Base-by-base conservation (phyloP, 2,797 vertebrate genomes). In the Mustela erminea region DNA sequence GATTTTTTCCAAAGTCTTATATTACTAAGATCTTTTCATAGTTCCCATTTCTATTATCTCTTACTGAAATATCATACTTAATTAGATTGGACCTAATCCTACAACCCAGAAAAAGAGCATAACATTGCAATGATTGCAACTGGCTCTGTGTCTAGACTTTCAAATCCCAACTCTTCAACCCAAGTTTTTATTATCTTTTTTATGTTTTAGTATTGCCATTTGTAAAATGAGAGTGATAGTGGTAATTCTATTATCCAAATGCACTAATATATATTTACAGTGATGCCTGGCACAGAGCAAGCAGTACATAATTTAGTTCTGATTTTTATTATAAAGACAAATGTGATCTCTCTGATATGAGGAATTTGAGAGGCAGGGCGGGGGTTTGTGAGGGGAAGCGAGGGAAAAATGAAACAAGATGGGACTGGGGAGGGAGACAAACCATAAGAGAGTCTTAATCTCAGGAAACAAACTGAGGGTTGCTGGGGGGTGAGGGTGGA, bases 291-390 rank as follows among this genome's bases (percentile, higher is more conserved):
- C 20, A 58, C 18, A 41, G 66, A 56, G 25, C 35, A 74, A 87
- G 35, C 52, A 15, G 25, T 58, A 58, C 32, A 72, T 70, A 74
- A 56, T 74, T 87, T 41, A 41, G 66, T 38, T 41, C 35, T 41
- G 27, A 72, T 87, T 89, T 88, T 89, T 77, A 89, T 62, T 49
- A 35, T 35, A 77, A 89, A 72, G 46, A 89, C 70, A 78, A 64
- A 49, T 52, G 32, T 64, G 35, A 54, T 54, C 52, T 54, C 52
- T 54, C 52, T 54, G 52, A 52, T 52, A 52, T 52, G 15, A 54
- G 52, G 52, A 54, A 54, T 54, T 54, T 54, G 52, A 54, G 17
- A 54, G 52, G 52, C 52, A 54, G 1, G 52, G 5, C 5, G 5
- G 52, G 52, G 52, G 15, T 6, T 54, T 5, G 5, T 54, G 52